Percentiles rank a stretch among this genome's conserved stretches.
These are phyloP conservation scores for Philopedon plagiatum DNA, from an alignment of 2,888 invertebrate species.

Conservation along the genomic window DNA sequence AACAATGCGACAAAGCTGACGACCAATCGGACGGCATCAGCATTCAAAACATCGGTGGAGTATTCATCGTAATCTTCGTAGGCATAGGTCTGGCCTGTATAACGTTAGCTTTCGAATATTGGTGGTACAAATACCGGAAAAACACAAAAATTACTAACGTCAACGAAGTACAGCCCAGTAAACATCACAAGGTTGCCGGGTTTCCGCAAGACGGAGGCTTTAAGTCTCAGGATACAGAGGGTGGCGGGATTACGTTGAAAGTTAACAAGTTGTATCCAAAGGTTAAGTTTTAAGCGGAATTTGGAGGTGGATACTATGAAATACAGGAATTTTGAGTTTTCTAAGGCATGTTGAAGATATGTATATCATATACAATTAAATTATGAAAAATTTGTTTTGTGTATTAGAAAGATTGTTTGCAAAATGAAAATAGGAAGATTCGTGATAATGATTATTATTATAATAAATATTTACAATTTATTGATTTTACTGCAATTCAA, in stretches of 20 bases:
- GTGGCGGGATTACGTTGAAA: slow-evolving; percentile 22
- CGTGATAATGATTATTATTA: too few species aligned
- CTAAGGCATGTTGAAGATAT: too few species aligned
- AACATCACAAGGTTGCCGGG: slow-evolving; percentile 18
- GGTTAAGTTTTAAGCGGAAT: slow-evolving; percentile 57
- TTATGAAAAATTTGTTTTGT: not conserved
- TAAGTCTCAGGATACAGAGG: slow-evolving; percentile 30
- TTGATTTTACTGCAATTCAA: not conserved
- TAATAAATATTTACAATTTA: not conserved
- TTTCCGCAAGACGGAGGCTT: slow-evolving; percentile 12
- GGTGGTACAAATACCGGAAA: slow-evolving; percentile 78
- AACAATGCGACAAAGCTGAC: slow-evolving; percentile 85
- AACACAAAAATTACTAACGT: slow-evolving; percentile 72
- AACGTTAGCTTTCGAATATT: slow-evolving; percentile 93
- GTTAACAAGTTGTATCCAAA: slow-evolving; percentile 54
- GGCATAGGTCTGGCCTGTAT: slow-evolving; percentile 93
- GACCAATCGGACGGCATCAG: slow-evolving; percentile 98
- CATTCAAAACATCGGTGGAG: slow-evolving; percentile 97
- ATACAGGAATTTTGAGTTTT: not conserved
- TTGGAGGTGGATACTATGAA: not conserved
- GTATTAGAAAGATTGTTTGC: not conserved
- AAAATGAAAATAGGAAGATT: too few species aligned
- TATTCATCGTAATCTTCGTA: slow-evolving; percentile 97
- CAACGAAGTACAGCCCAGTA: slow-evolving; percentile 66
- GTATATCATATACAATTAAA: not conserved